phyloP scores from a whole-genome alignment of 2,113 vertebrate genomes.

The Tapirus terrestris region DNA sequence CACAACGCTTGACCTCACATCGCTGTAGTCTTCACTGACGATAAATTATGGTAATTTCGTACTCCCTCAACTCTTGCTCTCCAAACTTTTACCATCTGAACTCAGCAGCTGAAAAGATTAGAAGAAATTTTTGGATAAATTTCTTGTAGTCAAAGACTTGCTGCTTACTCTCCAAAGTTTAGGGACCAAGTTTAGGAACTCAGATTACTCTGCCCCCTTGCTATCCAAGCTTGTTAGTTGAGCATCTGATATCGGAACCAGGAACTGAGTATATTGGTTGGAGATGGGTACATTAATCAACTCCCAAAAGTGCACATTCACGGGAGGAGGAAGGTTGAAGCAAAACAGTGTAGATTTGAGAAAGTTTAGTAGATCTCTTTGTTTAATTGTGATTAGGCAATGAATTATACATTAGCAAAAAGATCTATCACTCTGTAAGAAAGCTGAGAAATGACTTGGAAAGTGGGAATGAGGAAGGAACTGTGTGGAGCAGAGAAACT shows the following conservation, averaged over 20 bases:
- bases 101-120: neutral
- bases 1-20: neutral
- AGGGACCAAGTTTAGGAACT: neutral
- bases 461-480: neutral
- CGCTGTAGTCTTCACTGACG: neutral
- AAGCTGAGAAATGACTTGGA: neutral
- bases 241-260: neutral
- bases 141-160: neutral
- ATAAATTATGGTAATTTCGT: neutral
- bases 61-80: neutral
- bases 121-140: neutral
- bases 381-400: neutral
- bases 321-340: neutral
- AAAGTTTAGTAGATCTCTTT: neutral
- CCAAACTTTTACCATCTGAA: neutral
- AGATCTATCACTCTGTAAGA: neutral
- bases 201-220: neutral
- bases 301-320: neutral
- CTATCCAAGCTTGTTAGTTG: neutral
- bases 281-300: neutral
- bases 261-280: neutral
- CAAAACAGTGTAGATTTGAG: neutral
- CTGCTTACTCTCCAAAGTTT: neutral
- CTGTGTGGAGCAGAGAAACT: neutral
- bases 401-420: neutral